Evolutionary conservation across 2,113 vertebrate species (phyloP), one percentile per base, ranked within the genome.

Genomic region (Anguilla rostrata): DNA sequence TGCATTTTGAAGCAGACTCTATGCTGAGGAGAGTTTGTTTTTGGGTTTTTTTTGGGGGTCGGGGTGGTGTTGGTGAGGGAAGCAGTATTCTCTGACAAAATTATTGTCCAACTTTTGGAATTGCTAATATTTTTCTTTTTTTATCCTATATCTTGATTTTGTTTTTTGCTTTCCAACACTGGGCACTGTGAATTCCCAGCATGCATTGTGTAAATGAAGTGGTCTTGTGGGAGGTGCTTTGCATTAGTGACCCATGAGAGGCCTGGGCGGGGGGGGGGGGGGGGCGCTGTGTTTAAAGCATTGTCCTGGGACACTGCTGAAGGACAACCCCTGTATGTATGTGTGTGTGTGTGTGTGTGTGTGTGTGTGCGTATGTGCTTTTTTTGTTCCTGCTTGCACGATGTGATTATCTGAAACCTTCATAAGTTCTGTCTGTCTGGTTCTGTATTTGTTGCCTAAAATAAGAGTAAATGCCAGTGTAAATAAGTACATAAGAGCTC

Each of bases 161-260:
- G 39, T 39, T 34, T 79, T 34, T 34, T 34, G 34, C 34, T 34
- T 34, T 34, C 34, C 34, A 34, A 34, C 34, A 34, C 34, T 34
- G 34, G 39, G 78, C n/a, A 34, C 29, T 34, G 34, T 40, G 78
- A 34, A 79, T 79, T 56, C 71, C 84, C 84, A 85, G 84, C 63
- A 78, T 78, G 39, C 66, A 39, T 75, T 85, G n/a, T 71, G 43
- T 43, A 34, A 53, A 71, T 49, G 71, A 49, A 11, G 41, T 22
- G 39, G 20, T 82, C 41, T 6, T 46, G 2, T 9, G 8, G 14
- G 16, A 26, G 40, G 78, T 40, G 14, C 18, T 63, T 34, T 2
- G 22, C 60, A 22, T 84, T 7, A 29, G 26, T 5, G 29, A 49
- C 66, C 14, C 60, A 49, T 29, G 12, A 39, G 66, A 20, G 71